Percentiles rank a stretch among this genome's conserved stretches.
These are phyloP conservation scores for Mesocentrotus franciscanus DNA, from an alignment of 53 echinoderm and acorn worm species.

Conservation along the genomic window DNA sequence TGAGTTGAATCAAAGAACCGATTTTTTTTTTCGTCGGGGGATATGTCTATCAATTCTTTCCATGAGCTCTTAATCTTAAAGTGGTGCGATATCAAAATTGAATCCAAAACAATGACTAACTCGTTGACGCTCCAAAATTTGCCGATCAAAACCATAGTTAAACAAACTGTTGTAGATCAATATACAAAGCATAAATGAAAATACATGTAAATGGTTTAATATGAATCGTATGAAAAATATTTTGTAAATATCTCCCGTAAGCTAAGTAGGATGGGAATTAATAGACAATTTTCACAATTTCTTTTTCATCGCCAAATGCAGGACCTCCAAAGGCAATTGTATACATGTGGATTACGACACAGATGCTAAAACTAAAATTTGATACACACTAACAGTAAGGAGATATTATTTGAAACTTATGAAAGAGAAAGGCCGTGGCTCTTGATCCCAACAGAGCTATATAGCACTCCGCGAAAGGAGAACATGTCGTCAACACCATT, in stretches of 20 bases:
- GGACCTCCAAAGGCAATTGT: background rate
- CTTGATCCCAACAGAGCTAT: background rate
- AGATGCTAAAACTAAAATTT: background rate
- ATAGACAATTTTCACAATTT: background rate
- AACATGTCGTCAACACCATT: background rate
- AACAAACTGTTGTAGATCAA: background rate
- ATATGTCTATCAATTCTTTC: too few species aligned
- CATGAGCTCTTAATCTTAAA: too few species aligned
- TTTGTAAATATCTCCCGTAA: too few species aligned
- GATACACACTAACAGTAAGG: background rate
- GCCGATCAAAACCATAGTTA: background rate
- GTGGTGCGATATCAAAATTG: too few species aligned
- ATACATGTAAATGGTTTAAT: too few species aligned
- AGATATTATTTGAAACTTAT: background rate
- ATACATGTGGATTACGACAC: background rate
- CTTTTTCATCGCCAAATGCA: background rate
- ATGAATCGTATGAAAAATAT: too few species aligned
- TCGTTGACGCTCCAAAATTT: too few species aligned
- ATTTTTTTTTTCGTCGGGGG: too few species aligned
- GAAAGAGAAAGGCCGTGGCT: background rate
- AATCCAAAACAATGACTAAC: too few species aligned
- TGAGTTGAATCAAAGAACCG: too few species aligned
- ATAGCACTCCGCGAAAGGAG: background rate
- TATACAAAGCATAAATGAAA: background rate
- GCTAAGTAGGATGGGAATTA: too few species aligned